A percentile compares a stretch with the other conserved stretches of the same genome.
Conservation (phyloP, 2,797 vertebrate species). For the Enteromius unitaeniatus region DNA sequence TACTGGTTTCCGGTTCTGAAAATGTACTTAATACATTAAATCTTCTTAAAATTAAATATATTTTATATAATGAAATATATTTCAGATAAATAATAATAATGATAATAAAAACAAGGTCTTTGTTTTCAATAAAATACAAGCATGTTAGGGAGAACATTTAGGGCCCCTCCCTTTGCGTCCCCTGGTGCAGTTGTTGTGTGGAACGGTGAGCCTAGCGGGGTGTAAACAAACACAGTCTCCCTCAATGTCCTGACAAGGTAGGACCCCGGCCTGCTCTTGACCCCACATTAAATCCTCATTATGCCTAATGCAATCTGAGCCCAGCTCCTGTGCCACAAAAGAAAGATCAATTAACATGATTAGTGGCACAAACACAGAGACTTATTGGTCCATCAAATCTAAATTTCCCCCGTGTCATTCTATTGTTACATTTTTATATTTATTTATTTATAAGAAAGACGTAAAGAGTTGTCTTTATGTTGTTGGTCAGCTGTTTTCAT, state of each 20-base stretch:
- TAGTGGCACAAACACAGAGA: conserved; percentile 55
- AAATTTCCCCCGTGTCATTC: conserved; percentile 45
- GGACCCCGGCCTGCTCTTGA: conserved; percentile 59
- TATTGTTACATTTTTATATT: background rate
- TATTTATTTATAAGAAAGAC: background rate
- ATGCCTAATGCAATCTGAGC: conserved; percentile 65
- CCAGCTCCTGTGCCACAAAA: conserved; percentile 55
- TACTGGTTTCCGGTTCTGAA: background rate
- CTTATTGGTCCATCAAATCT: conserved; percentile 53
- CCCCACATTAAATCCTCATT: conserved; percentile 67
- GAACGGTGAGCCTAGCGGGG: conserved; percentile 41
- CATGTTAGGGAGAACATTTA: background rate
- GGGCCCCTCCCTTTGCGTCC: background rate
- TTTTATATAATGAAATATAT: background rate
- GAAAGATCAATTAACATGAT: conserved; percentile 66
- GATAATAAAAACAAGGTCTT: background rate
- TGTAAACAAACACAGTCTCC: conserved; percentile 60
- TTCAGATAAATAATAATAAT: background rate
- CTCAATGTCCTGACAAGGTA: conserved; percentile 55
- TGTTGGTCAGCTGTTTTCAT: background rate
- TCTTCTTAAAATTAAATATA: background rate
- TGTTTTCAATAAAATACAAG: background rate
- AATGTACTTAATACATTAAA: background rate
- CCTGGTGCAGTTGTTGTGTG: conserved; percentile 42
- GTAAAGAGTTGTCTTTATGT: background rate